Conservation (phyloP, 1,140 invertebrate species). For the Druon quercuslanigerum region DNA sequence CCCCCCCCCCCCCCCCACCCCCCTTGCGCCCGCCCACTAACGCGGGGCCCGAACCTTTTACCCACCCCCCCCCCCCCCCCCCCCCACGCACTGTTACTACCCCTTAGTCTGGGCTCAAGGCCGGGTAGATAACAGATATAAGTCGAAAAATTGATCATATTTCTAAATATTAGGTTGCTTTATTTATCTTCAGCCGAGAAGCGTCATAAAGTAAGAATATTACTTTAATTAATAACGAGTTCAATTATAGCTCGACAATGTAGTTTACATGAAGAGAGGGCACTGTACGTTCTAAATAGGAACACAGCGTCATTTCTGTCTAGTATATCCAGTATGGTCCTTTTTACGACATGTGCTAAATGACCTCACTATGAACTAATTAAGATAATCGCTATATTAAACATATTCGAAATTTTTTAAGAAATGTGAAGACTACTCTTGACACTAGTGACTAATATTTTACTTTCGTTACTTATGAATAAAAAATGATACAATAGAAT, state of each 20-base stretch:
- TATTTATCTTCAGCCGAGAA: background rate
- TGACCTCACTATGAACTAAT: background rate
- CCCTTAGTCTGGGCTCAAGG: too few relatives aligned
- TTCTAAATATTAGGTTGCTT: too few relatives aligned
- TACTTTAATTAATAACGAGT: constrained; percentile 7
- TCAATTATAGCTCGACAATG: background rate
- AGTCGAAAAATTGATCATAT: too few relatives aligned
- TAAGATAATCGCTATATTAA: constrained; percentile 8
- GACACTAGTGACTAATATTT: too few relatives aligned
- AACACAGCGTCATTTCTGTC: constrained; percentile 13
- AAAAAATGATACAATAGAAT: too few relatives aligned
- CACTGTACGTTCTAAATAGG: background rate
- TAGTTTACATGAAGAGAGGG: background rate
- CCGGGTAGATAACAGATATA: too few relatives aligned
- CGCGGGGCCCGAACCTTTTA: too few relatives aligned
- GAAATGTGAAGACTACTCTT: background rate
- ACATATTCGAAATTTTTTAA: constrained; percentile 2
- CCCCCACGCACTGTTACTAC: too few relatives aligned
- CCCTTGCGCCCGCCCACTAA: too few relatives aligned
- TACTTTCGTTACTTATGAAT: too few relatives aligned
- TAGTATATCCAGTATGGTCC: constrained; percentile 9
- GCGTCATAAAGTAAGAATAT: constrained; percentile 23
- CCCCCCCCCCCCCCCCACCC: too few relatives aligned
- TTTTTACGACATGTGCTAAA: constrained; percentile 17
- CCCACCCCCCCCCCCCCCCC: too few relatives aligned